Evolutionary conservation across 2,113 vertebrate species (phyloP), one percentile per base, ranked within the genome.

Genomic region (Nipponia nippon): DNA sequence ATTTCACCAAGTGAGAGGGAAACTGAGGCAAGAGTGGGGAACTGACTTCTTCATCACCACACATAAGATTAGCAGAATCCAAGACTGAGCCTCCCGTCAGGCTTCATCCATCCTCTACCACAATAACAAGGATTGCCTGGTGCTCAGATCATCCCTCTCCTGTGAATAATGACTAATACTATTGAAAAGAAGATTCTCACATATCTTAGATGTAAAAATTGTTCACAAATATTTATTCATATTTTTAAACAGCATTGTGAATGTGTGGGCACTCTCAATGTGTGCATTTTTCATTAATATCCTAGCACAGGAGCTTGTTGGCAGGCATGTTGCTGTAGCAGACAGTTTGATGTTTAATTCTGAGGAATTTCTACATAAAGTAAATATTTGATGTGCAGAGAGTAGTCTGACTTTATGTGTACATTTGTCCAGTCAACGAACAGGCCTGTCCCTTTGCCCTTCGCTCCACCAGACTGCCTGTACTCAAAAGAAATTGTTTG

Each of bases 221-320:
- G 30, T 73, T 90, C 80, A 61, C 76, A 95, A 89, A 90, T 96
- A 94, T 93, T 95, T 96, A 82, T 69, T 95, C 81, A 62, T 96
- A 38, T 84, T 92, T 96, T 96, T 95, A 90, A 94, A 83, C 77
- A 95, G 29, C 42, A 8, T 23, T 83, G 58, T 85, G 53, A 85
- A 90, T 94, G 66, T 93, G 91, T 95, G 75, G 91, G 89, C 75
- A 66, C 32, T 96, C 38, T 82, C 83, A 65, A 7, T 83, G 19
- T 92, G 91, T 90, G 91, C 62, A 23, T 90, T 82, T 91, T 90
- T 82, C 66, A 73, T 91, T 84, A 90, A 85, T 94, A 90, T 70
- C 71, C 14, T 86, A 59, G 50, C n/a, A 80, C 14, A 44, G 47
- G 53, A 83, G 53, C 56, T 67, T 66, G 47, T 88, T 93, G 96